Base-by-base conservation (phyloP, 2,888 invertebrate species). In the Callyntrura sp. region DNA sequence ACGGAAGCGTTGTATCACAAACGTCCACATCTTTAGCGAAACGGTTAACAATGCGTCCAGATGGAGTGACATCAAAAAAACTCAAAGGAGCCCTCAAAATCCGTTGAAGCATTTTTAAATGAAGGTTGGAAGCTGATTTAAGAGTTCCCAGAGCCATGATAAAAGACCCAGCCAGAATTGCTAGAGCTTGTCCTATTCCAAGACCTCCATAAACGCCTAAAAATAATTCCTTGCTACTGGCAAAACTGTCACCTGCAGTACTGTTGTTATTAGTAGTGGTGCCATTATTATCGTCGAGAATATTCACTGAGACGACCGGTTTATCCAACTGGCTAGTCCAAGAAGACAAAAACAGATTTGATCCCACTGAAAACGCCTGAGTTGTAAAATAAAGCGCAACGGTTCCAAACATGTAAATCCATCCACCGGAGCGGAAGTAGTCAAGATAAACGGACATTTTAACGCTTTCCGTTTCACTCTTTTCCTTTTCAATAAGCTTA, bases 181-280 rank as follows among this genome's bases (percentile, higher is more conserved):
- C 90, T 5, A 94, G 12, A 17, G 94, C 94, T 94, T 90, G 76
- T 91, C 92, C 68, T 92, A 97, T 95, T 92, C 98, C 98, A 91
- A 98, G 96, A 35, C 96, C 97, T 91, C 97, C 98, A 94, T 98
- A 98, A 17, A 98, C 97, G 83, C 98, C 97, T 91, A 98, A 96
- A 94, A 98, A 98, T 95, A 97, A 95, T 94, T 98, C 97, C 97
- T 95, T 92, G 95, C 95, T 35, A n/a, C 35, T 43, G 48, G 51
- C 76, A 17, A 3, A 4, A 43, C 43, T 70, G 3, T 70, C 43
- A n/a, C 35, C 43, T 45, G 0, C 73, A 9, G 2, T 17, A 3
- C 9, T 76, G 12, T 1, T 25, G 1, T 23, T 14, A 23, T 20
- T 51, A 12, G 2, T 5, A 23, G 4, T 20, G 6, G 8, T 12